Base-by-base conservation (phyloP, 2,888 invertebrate genomes). In the Drosophila pegasa region DNA sequence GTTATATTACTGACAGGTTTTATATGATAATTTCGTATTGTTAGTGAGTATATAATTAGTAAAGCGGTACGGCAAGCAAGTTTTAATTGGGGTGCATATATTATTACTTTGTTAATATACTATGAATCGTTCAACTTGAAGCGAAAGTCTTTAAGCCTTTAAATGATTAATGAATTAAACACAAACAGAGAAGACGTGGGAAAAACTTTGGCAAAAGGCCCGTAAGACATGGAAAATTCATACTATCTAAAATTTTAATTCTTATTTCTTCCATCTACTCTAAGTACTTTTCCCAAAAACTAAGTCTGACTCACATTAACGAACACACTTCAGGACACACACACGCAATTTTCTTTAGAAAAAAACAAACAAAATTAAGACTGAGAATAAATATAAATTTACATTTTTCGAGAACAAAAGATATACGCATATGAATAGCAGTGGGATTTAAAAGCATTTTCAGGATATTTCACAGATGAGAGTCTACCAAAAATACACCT, bases 271-370 rank as follows among this genome's bases (percentile, higher is more conserved):
- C 2, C 3, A 1, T 22, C 22, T 1, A 20, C 4, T 20, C 16
- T n/a, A 41, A 43, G 14, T 10, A 20, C n/a, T 33, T 22, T 10
- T 8, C 22, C n/a, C 1, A 1, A 41, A 3, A 33, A 5, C 16
- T 41, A 48, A n/a, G 4, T 10, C 20, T 0, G 5, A 62, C 22
- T 22, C 18, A 47, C 47, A 54, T 10, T 27, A 47, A 20, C 47
- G 20, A 64, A 22, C 48, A 69, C 37, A 40, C 29, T 37, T 41
- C 16, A 59, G 22, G 18, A 40, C 51, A 71, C 78, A 75, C 50
- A 62, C 74, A 75, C 74, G 55, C 74, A 75, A 77, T 67, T 75
- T 75, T 37, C 35, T 47, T 3, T 59, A 67, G 29, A 58, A 18
- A 8, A 31, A 25, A 18, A 41, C 22, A 50, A 43, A 14, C 8